phyloP scores from a whole-genome alignment of 2,113 vertebrate species.

The Cephalopholis sonnerati region DNA sequence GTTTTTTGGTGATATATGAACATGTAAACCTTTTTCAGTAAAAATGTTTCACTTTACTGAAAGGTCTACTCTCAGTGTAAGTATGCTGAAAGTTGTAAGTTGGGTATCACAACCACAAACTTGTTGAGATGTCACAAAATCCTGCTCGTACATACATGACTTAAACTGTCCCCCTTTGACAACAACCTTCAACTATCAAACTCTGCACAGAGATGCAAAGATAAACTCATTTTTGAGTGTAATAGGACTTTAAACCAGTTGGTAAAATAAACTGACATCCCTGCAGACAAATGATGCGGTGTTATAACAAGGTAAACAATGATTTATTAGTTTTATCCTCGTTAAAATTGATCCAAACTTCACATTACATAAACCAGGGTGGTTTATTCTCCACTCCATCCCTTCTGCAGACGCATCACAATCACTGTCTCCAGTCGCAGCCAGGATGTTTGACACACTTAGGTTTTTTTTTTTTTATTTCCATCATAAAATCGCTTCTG shows the following conservation, averaged over 20 bases:
- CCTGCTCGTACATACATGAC: neutral
- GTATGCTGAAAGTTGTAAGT: neutral
- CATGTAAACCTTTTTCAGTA: too few relatives aligned
- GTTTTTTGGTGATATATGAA: too few relatives aligned
- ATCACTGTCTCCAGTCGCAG: neutral
- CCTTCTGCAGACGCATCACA: conserved; percentile 1
- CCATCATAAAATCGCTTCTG: neutral
- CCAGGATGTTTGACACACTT: neutral
- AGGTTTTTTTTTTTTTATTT: neutral
- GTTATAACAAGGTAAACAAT: neutral
- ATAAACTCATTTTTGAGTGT: neutral
- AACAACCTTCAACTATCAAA: neutral
- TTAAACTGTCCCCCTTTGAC: neutral
- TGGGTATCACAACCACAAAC: neutral
- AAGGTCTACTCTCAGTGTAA: neutral
- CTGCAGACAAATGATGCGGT: neutral
- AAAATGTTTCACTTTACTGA: neutral
- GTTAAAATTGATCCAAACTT: neutral
- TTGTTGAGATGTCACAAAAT: neutral
- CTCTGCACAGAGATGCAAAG: neutral
- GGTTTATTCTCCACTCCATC: neutral
- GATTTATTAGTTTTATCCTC: neutral
- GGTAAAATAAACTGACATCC: neutral
- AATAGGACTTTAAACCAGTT: neutral
- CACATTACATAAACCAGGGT: neutral